phyloP scores from a whole-genome alignment of 2,797 vertebrate genomes.

The Selene dorsalis region DNA sequence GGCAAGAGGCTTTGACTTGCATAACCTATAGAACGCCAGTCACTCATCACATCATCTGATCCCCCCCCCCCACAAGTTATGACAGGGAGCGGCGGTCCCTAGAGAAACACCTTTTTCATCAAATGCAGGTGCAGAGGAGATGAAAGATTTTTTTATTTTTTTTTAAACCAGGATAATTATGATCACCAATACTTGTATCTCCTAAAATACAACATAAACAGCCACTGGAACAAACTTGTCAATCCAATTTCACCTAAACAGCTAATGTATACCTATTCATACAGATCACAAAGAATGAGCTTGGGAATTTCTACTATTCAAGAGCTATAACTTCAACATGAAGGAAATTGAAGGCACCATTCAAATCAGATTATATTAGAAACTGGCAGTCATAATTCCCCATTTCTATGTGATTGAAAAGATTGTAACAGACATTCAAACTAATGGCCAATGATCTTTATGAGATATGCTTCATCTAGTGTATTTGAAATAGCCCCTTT shows the following conservation, averaged over 20 bases:
- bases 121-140: slow-evolving; percentile 44
- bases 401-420: slow-evolving; percentile 48
- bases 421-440: slow-evolving; percentile 50
- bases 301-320: slow-evolving; percentile 36
- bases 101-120: slow-evolving; percentile 24
- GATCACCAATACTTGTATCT: background rate
- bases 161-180: background rate
- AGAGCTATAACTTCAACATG: slow-evolving; percentile 5
- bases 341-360: slow-evolving; percentile 31
- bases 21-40: slow-evolving; percentile 26
- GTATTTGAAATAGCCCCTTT: slow-evolving; percentile 49
- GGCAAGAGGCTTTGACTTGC: slow-evolving; percentile 31
- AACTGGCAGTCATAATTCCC: slow-evolving; percentile 41
- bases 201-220: slow-evolving; percentile 14
- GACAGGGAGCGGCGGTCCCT: slow-evolving; percentile 54
- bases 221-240: slow-evolving; percentile 8
- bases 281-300: slow-evolving; percentile 18
- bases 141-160: background rate
- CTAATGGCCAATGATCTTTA: slow-evolving; percentile 60
- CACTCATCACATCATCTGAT: slow-evolving; percentile 52
- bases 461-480: slow-evolving; percentile 55
- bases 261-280: background rate
- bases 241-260: slow-evolving; percentile 27
- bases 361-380: slow-evolving; percentile 26
- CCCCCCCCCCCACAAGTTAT: slow-evolving; percentile 41